Conservation (phyloP, 2,113 vertebrate species). For the Perca fluviatilis region DNA sequence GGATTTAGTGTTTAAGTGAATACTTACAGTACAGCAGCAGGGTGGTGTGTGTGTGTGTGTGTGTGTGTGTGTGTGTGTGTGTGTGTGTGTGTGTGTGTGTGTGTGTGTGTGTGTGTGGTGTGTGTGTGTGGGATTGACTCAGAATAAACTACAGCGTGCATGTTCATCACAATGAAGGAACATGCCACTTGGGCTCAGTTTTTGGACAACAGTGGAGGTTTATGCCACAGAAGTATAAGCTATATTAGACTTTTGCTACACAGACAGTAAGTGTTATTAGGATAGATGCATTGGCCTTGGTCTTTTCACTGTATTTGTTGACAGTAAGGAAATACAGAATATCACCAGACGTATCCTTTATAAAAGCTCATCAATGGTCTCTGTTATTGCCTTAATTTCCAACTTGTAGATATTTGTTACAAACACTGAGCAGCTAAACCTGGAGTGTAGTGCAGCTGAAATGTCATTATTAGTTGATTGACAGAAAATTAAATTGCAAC, state of each 20-base stretch:
- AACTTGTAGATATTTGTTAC: too few relatives aligned
- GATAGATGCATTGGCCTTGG: neutral
- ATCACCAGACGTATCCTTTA: neutral
- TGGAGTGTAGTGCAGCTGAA: neutral
- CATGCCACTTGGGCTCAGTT: neutral
- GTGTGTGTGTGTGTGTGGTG: too few relatives aligned
- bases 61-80: too few relatives aligned
- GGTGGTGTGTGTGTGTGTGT: neutral
- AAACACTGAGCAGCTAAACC: too few relatives aligned
- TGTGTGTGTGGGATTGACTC: neutral
- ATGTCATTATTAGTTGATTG: neutral
- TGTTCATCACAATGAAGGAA: neutral
- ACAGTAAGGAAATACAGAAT: neutral
- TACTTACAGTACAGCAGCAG: neutral
- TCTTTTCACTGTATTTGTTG: neutral
- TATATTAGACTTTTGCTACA: neutral
- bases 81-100: too few relatives aligned
- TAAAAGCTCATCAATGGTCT: neutral
- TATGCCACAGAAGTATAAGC: neutral
- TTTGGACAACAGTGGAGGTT: neutral
- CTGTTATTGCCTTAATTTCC: neutral
- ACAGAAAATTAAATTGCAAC: neutral
- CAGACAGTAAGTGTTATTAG: neutral
- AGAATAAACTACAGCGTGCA: neutral
- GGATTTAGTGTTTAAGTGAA: neutral